Evolutionary conservation across 2,797 vertebrate genomes (phyloP).

Genomic region (Xiphophorus birchmanni): DNA sequence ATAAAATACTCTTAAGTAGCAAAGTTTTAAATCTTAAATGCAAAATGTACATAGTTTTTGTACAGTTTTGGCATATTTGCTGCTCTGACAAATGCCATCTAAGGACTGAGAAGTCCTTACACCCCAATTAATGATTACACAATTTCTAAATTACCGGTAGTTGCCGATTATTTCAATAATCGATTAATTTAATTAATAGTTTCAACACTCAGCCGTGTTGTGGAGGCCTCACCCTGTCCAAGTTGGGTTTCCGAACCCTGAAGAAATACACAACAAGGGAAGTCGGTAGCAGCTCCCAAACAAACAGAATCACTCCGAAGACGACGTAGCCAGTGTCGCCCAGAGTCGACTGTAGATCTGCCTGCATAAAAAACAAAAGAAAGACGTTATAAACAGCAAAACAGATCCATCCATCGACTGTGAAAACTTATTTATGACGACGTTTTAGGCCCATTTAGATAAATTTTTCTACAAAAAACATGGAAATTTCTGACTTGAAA

Average conservation of each 20-base stretch:
- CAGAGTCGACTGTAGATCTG: conserved; percentile 90
- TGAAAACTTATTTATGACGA: neutral
- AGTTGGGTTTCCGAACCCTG: conserved; percentile 88
- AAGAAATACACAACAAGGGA: conserved; percentile 95
- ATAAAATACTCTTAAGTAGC: too few species aligned
- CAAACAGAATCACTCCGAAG: conserved; percentile 92
- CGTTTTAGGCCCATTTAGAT: too few species aligned
- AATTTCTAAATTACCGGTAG: too few species aligned
- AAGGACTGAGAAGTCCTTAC: too few species aligned
- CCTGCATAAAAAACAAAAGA: conserved; percentile 75
- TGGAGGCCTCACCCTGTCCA: conserved; percentile 85
- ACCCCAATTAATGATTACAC: too few species aligned
- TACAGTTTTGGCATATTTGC: too few species aligned
- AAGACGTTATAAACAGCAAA: neutral
- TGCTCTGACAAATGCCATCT: too few species aligned
- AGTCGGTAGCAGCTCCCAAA: conserved; percentile 96
- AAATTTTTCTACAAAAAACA: neutral
- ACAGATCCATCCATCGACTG: neutral
- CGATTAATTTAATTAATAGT: too few species aligned
- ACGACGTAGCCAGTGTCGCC: conserved; percentile 91
- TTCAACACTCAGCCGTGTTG: neutral
- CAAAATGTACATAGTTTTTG: too few species aligned
- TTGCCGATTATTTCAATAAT: too few species aligned
- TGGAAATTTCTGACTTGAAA: neutral
- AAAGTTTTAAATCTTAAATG: too few species aligned